phyloP scores from a whole-genome alignment of 2,113 vertebrate genomes.

The Lagopus muta region DNA sequence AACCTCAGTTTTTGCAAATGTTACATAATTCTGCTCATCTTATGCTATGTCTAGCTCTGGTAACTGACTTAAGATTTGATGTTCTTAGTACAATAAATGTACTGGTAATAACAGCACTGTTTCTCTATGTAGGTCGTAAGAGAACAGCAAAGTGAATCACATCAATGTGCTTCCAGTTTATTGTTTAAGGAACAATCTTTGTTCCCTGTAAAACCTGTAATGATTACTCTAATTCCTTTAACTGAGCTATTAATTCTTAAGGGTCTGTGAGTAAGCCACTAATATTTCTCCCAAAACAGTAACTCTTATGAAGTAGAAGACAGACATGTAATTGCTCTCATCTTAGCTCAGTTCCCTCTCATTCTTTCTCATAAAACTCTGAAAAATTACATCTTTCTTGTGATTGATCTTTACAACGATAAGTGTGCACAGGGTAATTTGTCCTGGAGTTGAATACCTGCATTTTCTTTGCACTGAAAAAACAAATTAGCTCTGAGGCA shows the following conservation, averaged over 20 bases:
- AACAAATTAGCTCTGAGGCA: not conserved
- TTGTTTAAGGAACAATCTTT: not conserved
- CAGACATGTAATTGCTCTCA: not conserved
- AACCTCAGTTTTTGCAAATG: not conserved
- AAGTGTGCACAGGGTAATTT: not conserved
- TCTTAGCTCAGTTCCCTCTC: not conserved
- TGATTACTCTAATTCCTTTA: not conserved
- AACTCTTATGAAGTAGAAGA: not conserved
- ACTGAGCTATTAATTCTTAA: not conserved
- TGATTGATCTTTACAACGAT: not conserved
- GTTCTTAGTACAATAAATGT: not conserved
- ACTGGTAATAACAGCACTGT: not conserved
- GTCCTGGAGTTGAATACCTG: not conserved
- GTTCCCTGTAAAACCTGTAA: not conserved
- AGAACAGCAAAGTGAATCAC: not conserved
- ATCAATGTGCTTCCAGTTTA: not conserved
- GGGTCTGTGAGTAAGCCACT: not conserved
- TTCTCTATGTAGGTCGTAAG: not conserved
- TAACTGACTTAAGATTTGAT: not conserved
- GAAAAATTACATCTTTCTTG: not conserved
- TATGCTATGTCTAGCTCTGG: not conserved
- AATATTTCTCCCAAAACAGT: not conserved
- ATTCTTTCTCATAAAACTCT: not conserved
- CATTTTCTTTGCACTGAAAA: slow-evolving; percentile 12
- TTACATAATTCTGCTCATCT: accelerated